Conservation (phyloP, 2,113 vertebrate species). For the Diglossa brunneiventris region DNA sequence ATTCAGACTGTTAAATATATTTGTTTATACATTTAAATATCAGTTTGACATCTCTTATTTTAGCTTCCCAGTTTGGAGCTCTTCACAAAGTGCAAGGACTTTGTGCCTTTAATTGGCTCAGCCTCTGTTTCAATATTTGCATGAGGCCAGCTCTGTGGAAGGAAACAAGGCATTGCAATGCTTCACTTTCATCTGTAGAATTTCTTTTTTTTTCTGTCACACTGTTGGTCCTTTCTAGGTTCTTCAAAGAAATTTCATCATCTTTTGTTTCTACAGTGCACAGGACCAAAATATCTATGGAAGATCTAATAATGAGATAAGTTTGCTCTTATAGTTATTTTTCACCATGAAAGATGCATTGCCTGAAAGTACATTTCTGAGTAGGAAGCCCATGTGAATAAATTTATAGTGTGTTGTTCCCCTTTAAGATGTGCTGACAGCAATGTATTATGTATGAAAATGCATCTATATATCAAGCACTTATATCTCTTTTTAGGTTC, state of each 20-base stretch:
- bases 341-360: neutral
- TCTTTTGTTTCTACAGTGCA: neutral
- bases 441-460: neutral
- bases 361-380: neutral
- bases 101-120: constrained; percentile 59
- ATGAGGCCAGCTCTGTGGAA: constrained; percentile 14
- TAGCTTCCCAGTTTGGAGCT: constrained; percentile 4
- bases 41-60: constrained; percentile 50
- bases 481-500: neutral
- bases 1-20: neutral
- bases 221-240: neutral
- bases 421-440: neutral
- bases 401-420: neutral
- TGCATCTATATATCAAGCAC: neutral
- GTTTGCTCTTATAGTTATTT: neutral
- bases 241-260: neutral
- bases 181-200: constrained; percentile 26
- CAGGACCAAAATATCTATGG: neutral
- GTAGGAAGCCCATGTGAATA: neutral
- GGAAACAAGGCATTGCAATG: constrained; percentile 25
- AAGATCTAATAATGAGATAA: neutral
- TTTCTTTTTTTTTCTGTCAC: neutral
- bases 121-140: constrained; percentile 52
- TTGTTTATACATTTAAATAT: constrained; percentile 38
- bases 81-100: neutral